phyloP scores from a whole-genome alignment of 92 coral and sea anemone species.

The Porites cylindrica region DNA sequence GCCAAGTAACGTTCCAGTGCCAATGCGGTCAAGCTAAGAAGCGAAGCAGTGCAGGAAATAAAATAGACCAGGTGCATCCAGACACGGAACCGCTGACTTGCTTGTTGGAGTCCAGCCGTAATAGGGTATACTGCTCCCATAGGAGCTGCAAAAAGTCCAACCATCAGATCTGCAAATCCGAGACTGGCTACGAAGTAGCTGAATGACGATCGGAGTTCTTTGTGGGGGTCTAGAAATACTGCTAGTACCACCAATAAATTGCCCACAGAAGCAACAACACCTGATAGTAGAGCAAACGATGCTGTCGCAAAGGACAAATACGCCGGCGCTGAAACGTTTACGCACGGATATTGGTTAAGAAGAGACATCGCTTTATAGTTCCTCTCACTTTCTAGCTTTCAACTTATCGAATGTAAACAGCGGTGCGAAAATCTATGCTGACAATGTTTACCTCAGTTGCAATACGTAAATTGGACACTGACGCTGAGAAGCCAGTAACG shows the following conservation, averaged over 20 bases:
- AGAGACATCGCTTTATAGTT: not conserved
- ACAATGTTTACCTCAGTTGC: too few species aligned
- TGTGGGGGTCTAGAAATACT: conserved; percentile 76
- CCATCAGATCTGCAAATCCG: conserved; percentile 84
- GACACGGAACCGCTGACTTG: not conserved
- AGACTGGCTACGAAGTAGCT: conserved; percentile 77
- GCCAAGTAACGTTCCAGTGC: conserved; percentile 73
- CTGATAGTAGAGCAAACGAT: conserved; percentile 52
- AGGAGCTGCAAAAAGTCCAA: conserved; percentile 77
- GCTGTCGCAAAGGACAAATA: conserved; percentile 46
- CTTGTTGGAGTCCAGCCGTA: conserved; percentile 62
- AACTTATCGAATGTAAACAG: too few species aligned
- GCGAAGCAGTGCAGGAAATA: conserved; percentile 74
- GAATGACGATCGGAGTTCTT: conserved; percentile 76
- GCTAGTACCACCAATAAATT: conserved; percentile 80
- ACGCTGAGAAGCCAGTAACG: too few species aligned
- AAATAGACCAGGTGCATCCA: conserved; percentile 65
- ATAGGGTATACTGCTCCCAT: conserved; percentile 62
- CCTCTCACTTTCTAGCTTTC: too few species aligned
- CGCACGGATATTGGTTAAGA: not conserved
- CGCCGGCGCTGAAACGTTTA: not conserved
- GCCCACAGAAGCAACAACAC: conserved; percentile 70
- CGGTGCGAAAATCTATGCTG: too few species aligned
- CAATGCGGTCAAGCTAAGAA: conserved; percentile 69
- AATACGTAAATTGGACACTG: too few species aligned